These are phyloP conservation scores for Catocala fraxini DNA, from an alignment of 2,888 invertebrate species.

Conservation along the genomic window DNA sequence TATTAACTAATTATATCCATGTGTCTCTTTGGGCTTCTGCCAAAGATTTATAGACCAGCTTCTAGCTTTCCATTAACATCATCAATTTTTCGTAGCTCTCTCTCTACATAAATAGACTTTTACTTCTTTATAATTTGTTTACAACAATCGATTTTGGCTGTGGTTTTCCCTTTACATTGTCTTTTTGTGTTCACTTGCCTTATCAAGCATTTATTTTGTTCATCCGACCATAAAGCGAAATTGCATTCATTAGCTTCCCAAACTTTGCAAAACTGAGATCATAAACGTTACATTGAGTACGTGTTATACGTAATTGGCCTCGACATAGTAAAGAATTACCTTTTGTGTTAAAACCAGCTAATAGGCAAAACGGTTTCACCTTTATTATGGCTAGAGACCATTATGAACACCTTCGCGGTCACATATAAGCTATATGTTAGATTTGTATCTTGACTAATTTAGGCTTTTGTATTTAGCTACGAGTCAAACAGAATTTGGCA, in stretches of 20 bases:
- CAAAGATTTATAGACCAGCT: neutral
- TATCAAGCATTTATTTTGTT: constrained; percentile 8
- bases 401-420: constrained; percentile 25
- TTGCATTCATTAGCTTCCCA: constrained; percentile 21
- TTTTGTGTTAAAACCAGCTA: constrained; percentile 41
- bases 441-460: constrained; percentile 23
- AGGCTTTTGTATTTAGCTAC: neutral
- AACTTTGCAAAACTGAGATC: constrained; percentile 29
- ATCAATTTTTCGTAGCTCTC: neutral
- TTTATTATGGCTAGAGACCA: constrained; percentile 34
- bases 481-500: constrained; percentile 4
- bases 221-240: constrained; percentile 26
- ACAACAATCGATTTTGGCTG: neutral
- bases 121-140: too few species aligned
- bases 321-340: constrained; percentile 45
- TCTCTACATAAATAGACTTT: too few species aligned
- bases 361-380: constrained; percentile 30
- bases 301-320: constrained; percentile 44
- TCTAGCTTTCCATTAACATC: neutral
- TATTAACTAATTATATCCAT: constrained; percentile 4
- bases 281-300: constrained; percentile 26
- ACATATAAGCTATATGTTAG: constrained; percentile 16
- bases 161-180: neutral
- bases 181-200: neutral
- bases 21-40: constrained; percentile 7